phyloP scores from a whole-genome alignment of 2,113 vertebrate species.

The Pantherophis guttatus region DNA sequence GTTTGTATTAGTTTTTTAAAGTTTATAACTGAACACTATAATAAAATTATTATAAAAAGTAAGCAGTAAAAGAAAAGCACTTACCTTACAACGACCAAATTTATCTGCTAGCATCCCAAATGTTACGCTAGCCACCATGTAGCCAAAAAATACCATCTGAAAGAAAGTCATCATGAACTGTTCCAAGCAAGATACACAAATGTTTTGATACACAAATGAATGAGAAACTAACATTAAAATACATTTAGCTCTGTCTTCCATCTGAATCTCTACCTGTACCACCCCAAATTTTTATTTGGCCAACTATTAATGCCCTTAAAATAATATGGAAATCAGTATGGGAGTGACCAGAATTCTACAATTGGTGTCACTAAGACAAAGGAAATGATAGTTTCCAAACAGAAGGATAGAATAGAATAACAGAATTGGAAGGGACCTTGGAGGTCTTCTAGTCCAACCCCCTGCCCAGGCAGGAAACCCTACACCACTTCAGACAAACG shows the following conservation, averaged over 20 bases:
- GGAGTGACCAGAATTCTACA: background rate
- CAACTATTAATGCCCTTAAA: background rate
- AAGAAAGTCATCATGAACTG: background rate
- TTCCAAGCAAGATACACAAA: background rate
- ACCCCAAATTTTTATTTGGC: background rate
- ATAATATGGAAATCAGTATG: background rate
- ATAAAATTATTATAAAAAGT: background rate
- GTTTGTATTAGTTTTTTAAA: background rate
- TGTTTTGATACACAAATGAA: background rate
- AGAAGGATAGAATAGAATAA: background rate
- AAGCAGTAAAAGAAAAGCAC: background rate
- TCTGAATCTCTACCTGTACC: background rate
- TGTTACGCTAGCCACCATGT: conserved; percentile 87
- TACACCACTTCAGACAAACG: too few species aligned
- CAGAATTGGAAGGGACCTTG: too few species aligned
- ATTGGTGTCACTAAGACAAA: background rate
- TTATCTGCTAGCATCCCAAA: conserved; percentile 85
- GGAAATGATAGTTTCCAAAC: background rate
- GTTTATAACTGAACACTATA: background rate
- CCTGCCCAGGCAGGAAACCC: too few species aligned
- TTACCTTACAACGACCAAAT: conserved; percentile 93
- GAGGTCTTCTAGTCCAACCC: too few species aligned
- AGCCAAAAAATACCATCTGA: conserved; percentile 96
- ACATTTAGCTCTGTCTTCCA: background rate
- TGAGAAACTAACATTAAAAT: background rate